Percentiles rank a stretch among this genome's conserved stretches.
Conservation (phyloP, 2,113 vertebrate genomes). For the Crotalus helleri region DNA sequence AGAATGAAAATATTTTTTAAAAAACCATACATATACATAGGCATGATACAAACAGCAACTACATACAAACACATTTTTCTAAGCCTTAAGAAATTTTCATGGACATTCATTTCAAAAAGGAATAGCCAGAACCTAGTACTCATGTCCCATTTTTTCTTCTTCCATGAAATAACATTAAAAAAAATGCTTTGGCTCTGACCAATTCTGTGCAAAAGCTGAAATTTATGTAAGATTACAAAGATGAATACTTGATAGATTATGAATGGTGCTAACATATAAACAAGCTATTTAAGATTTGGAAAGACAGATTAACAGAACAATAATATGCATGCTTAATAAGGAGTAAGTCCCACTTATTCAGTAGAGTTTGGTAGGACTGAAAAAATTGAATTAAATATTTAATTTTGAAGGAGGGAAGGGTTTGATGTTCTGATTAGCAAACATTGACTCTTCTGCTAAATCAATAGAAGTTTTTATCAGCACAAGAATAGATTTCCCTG, state of each 20-base stretch:
- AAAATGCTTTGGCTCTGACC: constrained; percentile 62
- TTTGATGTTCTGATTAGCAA: constrained; percentile 25
- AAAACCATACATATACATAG: constrained; percentile 66
- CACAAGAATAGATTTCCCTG: neutral
- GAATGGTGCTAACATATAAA: constrained; percentile 59
- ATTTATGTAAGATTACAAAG: constrained; percentile 47
- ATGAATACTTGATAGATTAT: constrained; percentile 30
- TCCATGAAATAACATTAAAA: constrained; percentile 36
- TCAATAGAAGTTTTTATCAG: neutral
- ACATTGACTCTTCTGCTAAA: constrained; percentile 4
- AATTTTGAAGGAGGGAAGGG: neutral
- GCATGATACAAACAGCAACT: constrained; percentile 71
- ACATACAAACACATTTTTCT: constrained; percentile 69
- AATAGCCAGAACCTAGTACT: constrained; percentile 36
- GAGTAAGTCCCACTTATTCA: neutral
- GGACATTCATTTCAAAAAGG: constrained; percentile 58
- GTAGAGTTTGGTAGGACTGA: neutral
- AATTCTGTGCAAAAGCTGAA: constrained; percentile 38
- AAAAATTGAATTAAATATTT: neutral
- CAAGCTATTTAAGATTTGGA: constrained; percentile 33
- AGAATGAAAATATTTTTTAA: constrained; percentile 69
- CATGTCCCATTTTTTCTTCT: constrained; percentile 48
- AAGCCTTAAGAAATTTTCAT: constrained; percentile 59
- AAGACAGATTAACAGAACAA: neutral
- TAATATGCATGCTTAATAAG: neutral